phyloP scores from a whole-genome alignment of 2,888 invertebrate genomes.

The Crepidodera aurea region DNA sequence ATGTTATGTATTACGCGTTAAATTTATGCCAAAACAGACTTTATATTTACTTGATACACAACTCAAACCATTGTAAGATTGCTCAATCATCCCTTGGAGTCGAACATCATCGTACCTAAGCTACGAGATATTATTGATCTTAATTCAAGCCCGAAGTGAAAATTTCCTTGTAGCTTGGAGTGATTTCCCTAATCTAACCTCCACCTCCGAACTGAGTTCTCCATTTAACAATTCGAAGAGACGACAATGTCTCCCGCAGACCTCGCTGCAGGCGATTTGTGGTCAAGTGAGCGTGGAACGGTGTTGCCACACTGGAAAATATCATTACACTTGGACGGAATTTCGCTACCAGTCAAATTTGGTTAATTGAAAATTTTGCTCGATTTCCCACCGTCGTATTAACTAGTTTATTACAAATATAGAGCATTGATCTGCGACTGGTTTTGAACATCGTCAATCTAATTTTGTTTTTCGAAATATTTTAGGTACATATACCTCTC shows the following conservation, averaged over 20 bases:
- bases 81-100: too few species aligned
- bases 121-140: neutral
- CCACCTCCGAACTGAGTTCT: slow-evolving; percentile 18
- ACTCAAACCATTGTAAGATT: too few species aligned
- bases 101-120: too few species aligned
- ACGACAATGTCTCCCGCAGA: slow-evolving; percentile 31
- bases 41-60: too few species aligned
- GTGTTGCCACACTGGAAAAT: slow-evolving; percentile 25
- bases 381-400: slow-evolving; percentile 1
- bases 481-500: too few species aligned
- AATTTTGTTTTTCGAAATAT: too few species aligned
- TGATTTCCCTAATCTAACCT: slow-evolving; percentile 21
- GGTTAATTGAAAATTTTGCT: slow-evolving; percentile 15
- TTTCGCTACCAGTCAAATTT: neutral
- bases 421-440: too few species aligned
- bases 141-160: neutral
- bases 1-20: too few species aligned
- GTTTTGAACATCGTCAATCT: too few species aligned
- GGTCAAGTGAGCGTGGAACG: slow-evolving; percentile 31
- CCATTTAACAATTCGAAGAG: slow-evolving; percentile 29
- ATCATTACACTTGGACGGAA: slow-evolving; percentile 20
- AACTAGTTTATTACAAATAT: too few species aligned
- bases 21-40: too few species aligned
- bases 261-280: slow-evolving; percentile 33
- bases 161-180: slow-evolving; percentile 12